Evolutionary conservation across 2,113 vertebrate genomes (phyloP).

Genomic region (Balaeniceps rex): DNA sequence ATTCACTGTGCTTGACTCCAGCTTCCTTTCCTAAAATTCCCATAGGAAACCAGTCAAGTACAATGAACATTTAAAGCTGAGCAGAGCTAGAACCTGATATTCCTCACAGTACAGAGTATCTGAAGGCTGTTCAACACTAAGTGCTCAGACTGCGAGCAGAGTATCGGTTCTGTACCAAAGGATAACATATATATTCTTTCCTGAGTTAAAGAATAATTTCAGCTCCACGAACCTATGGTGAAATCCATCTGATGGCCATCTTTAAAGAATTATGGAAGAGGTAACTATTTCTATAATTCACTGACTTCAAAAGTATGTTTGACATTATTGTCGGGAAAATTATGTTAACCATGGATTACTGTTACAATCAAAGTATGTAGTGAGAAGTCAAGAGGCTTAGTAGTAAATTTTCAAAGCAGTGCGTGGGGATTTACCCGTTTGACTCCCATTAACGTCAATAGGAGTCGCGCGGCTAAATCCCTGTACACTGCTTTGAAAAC

Average conservation of each 20-base stretch:
- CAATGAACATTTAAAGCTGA: neutral
- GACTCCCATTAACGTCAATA: slow-evolving; percentile 64
- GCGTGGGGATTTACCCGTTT: slow-evolving; percentile 68
- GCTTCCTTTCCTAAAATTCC: neutral
- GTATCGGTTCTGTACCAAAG: neutral
- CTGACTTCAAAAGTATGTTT: slow-evolving; percentile 74
- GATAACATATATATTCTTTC: neutral
- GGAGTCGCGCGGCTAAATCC: slow-evolving; percentile 53
- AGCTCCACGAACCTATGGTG: neutral
- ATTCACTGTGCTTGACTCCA: neutral
- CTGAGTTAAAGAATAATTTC: neutral
- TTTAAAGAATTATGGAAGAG: slow-evolving; percentile 69
- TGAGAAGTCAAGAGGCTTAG: slow-evolving; percentile 70
- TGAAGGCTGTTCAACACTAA: neutral
- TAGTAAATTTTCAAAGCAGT: slow-evolving; percentile 69
- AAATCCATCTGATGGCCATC: slow-evolving; percentile 63
- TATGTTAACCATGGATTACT: slow-evolving; percentile 76
- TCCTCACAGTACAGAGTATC: neutral
- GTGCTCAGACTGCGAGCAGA: neutral
- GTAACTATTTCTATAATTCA: slow-evolving; percentile 74
- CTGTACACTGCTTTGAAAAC: slow-evolving; percentile 57
- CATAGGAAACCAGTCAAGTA: neutral
- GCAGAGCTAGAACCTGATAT: neutral
- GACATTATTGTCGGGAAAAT: slow-evolving; percentile 76
- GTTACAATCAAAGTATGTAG: slow-evolving; percentile 76